Evolutionary conservation across 2,888 invertebrate genomes (phyloP).

Genomic region (Caradrina kadenii): DNA sequence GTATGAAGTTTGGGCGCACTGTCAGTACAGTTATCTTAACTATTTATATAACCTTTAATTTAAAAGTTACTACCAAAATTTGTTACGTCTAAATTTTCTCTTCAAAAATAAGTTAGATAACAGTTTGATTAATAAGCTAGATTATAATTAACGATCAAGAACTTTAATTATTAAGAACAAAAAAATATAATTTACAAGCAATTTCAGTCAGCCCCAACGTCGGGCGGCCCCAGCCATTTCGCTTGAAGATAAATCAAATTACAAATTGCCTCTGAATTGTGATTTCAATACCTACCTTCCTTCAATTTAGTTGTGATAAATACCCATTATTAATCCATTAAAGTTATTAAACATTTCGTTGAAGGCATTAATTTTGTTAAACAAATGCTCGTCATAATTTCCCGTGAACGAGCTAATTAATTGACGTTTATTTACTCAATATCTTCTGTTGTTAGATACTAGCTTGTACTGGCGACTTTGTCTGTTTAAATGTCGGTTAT

Average conservation of each 20-base stretch:
- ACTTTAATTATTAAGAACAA: not conserved
- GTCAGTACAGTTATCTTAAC: too few species aligned
- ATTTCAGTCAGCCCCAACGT: not conserved
- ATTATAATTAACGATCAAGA: conserved; percentile 17
- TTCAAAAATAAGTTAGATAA: not conserved
- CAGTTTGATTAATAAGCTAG: not conserved
- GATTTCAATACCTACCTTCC: conserved; percentile 22
- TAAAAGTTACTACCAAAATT: too few species aligned
- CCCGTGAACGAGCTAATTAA: conserved; percentile 71
- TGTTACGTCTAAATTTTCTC: too few species aligned
- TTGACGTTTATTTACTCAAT: conserved; percentile 58
- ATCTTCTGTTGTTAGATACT: conserved; percentile 19
- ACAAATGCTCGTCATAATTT: conserved; percentile 69
- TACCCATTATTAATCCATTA: conserved; percentile 38
- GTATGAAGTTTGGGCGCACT: too few species aligned
- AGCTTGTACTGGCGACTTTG: too few species aligned
- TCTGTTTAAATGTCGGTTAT: too few species aligned
- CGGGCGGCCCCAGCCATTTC: not conserved
- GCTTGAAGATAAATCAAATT: conserved; percentile 29
- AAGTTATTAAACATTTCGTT: conserved; percentile 38
- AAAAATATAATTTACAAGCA: not conserved
- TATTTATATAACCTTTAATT: too few species aligned
- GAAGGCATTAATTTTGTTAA: conserved; percentile 37
- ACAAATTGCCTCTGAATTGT: conserved; percentile 4
- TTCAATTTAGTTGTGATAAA: conserved; percentile 32